Percentiles rank a stretch among this genome's conserved stretches.
These are phyloP conservation scores for Leptocoma aspasia DNA, from an alignment of 2,113 vertebrate genomes.

Conservation along the genomic window DNA sequence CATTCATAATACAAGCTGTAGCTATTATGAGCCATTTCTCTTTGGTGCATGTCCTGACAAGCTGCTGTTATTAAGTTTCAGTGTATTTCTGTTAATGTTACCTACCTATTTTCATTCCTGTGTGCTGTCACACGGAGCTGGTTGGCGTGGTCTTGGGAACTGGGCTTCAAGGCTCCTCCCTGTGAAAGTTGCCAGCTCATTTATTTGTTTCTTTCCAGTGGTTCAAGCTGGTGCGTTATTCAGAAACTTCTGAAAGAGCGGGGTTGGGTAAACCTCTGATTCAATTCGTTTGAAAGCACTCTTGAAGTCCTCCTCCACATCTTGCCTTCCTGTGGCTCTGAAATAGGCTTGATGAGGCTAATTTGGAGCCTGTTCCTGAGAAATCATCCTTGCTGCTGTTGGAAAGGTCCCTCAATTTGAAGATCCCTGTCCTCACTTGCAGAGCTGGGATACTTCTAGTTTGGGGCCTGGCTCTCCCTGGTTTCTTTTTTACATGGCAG, in stretches of 20 bases:
- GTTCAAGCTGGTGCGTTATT: slow-evolving; percentile 52
- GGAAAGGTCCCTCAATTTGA: not conserved
- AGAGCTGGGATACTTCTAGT: not conserved
- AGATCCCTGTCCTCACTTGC: not conserved
- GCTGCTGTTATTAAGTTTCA: slow-evolving; percentile 69
- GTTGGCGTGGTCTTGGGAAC: slow-evolving; percentile 59
- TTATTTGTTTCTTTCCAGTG: slow-evolving; percentile 62
- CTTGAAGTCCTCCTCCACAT: slow-evolving; percentile 53
- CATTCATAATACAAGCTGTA: slow-evolving; percentile 57
- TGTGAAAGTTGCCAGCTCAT: slow-evolving; percentile 58
- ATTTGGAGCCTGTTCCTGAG: not conserved
- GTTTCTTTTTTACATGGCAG: not conserved
- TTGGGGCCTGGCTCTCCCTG: not conserved
- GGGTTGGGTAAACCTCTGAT: slow-evolving; percentile 62
- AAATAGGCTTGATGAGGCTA: not conserved
- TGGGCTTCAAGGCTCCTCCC: slow-evolving; percentile 54
- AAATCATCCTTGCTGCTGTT: not conserved
- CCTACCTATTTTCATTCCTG: slow-evolving; percentile 71
- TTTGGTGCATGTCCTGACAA: slow-evolving; percentile 62
- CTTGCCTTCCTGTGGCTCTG: slow-evolving; percentile 7
- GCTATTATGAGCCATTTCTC: slow-evolving; percentile 67
- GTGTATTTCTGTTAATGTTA: slow-evolving; percentile 72
- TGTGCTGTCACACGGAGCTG: slow-evolving; percentile 46
- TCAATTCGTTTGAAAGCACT: slow-evolving; percentile 39
- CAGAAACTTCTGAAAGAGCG: slow-evolving; percentile 52